phyloP scores from a whole-genome alignment of 2,797 vertebrate genomes.

The Gallinago nigripennis region DNA sequence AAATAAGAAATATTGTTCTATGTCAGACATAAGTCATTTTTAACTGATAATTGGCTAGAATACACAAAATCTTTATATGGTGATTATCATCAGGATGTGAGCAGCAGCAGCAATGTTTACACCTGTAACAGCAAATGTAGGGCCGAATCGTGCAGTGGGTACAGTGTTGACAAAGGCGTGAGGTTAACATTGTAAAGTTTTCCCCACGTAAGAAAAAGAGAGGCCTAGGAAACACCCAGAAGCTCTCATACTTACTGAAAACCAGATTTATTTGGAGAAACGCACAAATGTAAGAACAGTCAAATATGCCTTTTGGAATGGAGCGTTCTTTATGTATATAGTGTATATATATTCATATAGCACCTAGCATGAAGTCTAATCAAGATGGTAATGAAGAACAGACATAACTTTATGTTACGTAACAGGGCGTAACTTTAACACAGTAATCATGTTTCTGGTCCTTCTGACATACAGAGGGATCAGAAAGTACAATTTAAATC shows the following conservation, averaged over 20 bases:
- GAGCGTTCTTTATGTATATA: background rate
- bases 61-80: background rate
- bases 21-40: background rate
- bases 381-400: background rate
- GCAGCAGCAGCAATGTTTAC: background rate
- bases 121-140: background rate
- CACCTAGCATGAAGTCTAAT: background rate
- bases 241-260: background rate
- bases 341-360: background rate
- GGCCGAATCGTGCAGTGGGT: background rate
- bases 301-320: background rate
- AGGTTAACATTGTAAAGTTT: background rate
- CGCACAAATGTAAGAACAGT: background rate
- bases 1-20: background rate
- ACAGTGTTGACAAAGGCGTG: accelerated
- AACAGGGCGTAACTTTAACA: background rate
- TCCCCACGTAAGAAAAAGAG: background rate
- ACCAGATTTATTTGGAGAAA: background rate
- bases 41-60: too few species aligned
- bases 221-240: background rate
- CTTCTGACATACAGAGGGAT: background rate
- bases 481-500: too few species aligned
- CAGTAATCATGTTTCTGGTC: background rate
- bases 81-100: background rate
- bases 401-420: background rate